Conservation (phyloP, 2,888 invertebrate genomes). For the Drosophila kanekoi region DNA sequence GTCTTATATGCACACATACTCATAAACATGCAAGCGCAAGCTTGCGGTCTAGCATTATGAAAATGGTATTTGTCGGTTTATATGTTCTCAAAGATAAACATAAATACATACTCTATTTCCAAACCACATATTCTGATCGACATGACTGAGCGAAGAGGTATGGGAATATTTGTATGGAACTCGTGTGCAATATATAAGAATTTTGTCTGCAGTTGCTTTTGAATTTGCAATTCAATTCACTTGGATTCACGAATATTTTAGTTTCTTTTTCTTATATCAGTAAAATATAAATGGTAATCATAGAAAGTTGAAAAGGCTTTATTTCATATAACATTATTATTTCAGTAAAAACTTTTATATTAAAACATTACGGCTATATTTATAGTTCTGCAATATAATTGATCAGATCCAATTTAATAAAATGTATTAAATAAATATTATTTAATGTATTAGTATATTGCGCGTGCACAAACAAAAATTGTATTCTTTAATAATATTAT, state of each 20-base stretch:
- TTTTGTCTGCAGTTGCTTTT: conserved; percentile 1
- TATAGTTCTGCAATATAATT: background rate
- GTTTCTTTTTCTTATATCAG: background rate
- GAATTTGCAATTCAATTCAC: conserved; percentile 1
- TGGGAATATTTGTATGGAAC: conserved; percentile 29
- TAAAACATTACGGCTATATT: background rate
- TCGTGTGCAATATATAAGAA: conserved; percentile 15
- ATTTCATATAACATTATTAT: background rate
- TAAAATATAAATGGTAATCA: background rate
- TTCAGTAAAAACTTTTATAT: background rate
- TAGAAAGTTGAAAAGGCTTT: background rate
- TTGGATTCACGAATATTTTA: background rate
- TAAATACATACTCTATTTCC: conserved; percentile 20
- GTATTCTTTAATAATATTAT: background rate
- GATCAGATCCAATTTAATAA: background rate
- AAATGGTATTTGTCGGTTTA: conserved; percentile 6
- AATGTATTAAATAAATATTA: background rate
- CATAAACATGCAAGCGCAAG: background rate
- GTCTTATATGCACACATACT: background rate
- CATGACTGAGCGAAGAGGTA: conserved; percentile 6
- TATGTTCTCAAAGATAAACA: conserved; percentile 33
- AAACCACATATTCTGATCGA: conserved; percentile 14
- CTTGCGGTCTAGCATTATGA: conserved; percentile 1
- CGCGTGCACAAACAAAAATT: background rate
- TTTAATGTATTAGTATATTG: conserved; percentile 2